Conservation (phyloP, 2,888 invertebrate genomes). For the Microplitis deprimator region DNA sequence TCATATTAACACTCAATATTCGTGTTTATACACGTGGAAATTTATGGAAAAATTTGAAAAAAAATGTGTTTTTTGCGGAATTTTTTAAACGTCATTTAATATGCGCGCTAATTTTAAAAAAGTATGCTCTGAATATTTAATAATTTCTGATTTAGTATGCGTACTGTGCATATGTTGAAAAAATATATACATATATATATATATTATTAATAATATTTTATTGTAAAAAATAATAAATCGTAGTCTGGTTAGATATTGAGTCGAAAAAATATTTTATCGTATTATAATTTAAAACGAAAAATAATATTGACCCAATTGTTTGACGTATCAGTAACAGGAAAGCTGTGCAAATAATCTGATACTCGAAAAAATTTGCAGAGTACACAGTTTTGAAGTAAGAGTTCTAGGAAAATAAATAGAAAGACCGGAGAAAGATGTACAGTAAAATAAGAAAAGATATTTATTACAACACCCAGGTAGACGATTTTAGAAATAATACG, state of each 20-base stretch:
- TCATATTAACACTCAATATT: constrained; percentile 29
- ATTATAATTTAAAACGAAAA: neutral
- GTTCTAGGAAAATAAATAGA: neutral
- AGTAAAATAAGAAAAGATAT: no score
- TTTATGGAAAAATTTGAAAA: neutral
- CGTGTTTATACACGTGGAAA: constrained; percentile 20
- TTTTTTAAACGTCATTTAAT: neutral
- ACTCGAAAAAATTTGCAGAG: neutral
- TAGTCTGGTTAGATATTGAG: neutral
- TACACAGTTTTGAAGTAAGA: neutral
- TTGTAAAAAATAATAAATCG: neutral
- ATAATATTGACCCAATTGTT: neutral
- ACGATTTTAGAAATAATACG: no score
- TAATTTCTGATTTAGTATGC: neutral
- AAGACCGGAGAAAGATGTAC: no score
- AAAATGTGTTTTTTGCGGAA: neutral
- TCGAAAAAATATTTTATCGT: constrained; percentile 16
- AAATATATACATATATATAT: no score
- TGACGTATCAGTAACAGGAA: neutral
- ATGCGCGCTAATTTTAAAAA: no score
- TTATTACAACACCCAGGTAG: no score
- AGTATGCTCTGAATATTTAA: neutral
- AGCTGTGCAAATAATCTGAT: neutral
- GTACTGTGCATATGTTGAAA: no score
- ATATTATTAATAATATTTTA: neutral